phyloP scores from a whole-genome alignment of 2,888 invertebrate species.

The Noctua fimbriata region DNA sequence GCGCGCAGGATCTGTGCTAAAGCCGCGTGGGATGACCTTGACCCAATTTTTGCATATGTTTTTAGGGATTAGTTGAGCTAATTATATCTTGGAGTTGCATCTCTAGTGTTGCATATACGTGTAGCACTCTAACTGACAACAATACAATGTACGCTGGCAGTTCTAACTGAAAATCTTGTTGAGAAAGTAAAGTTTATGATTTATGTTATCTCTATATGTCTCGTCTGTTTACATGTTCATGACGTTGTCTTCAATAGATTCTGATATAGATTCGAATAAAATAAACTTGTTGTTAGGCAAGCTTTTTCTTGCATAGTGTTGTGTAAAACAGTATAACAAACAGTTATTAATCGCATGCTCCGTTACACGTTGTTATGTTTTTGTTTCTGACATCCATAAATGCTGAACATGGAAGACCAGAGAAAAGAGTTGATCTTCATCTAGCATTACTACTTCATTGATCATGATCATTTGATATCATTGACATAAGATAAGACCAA shows the following conservation, averaged over 20 bases:
- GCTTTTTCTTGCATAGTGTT: slow-evolving; percentile 36
- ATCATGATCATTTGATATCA: background rate
- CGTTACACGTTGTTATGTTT: slow-evolving; percentile 27
- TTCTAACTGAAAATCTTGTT: background rate
- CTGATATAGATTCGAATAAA: slow-evolving; percentile 11
- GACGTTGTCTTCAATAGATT: background rate
- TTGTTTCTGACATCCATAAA: slow-evolving; percentile 20
- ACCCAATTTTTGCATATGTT: slow-evolving; percentile 77
- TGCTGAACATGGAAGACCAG: background rate
- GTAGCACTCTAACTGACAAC: slow-evolving; percentile 11
- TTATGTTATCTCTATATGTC: background rate
- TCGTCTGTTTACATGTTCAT: slow-evolving; percentile 16
- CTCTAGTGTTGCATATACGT: slow-evolving; percentile 31
- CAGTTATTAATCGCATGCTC: background rate
- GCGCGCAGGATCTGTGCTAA: slow-evolving; percentile 61
- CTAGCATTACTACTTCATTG: background rate
- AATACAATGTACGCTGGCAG: slow-evolving; percentile 3
- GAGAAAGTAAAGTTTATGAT: background rate
- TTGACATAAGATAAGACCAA: background rate
- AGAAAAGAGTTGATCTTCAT: background rate
- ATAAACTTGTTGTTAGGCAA: slow-evolving; percentile 35
- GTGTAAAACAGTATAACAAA: slow-evolving; percentile 33
- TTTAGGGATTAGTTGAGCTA: slow-evolving; percentile 62
- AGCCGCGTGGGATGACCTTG: slow-evolving; percentile 83
- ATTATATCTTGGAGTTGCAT: slow-evolving; percentile 52